Evolutionary conservation across 2,888 invertebrate genomes (phyloP).

Genomic region (Onthophagus sagittarius): DNA sequence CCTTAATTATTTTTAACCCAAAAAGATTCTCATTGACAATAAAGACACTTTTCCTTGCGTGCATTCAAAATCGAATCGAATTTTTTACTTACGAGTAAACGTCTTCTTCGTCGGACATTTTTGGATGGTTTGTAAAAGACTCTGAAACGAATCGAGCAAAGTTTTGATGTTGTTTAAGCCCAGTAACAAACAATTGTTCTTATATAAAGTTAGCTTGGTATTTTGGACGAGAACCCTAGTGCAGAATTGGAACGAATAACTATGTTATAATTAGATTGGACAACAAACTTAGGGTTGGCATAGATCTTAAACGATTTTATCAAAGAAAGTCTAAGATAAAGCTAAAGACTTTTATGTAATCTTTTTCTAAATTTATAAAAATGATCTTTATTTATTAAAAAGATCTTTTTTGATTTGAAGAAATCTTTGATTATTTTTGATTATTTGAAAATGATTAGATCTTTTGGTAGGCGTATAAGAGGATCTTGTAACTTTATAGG

Average conservation of each 20-base stretch:
- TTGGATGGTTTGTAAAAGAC: conserved; percentile 59
- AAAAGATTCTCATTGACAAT: too few species aligned
- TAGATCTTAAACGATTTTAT: not conserved
- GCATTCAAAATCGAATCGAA: too few species aligned
- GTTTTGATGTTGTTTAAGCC: not conserved
- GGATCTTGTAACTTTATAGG: not conserved
- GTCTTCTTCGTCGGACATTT: conserved; percentile 94
- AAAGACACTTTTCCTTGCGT: too few species aligned
- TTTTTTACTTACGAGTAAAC: conserved; percentile 82
- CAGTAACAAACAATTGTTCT: not conserved
- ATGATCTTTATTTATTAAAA: not conserved
- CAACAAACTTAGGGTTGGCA: not conserved
- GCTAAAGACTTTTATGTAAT: not conserved
- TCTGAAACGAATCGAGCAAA: conserved; percentile 50
- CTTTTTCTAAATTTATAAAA: not conserved
- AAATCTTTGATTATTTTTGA: not conserved
- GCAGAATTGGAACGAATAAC: not conserved
- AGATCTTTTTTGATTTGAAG: not conserved
- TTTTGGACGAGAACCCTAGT: conserved; percentile 14
- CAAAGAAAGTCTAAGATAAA: not conserved
- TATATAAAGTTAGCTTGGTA: conserved; percentile 13
- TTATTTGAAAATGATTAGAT: not conserved
- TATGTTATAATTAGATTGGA: not conserved
- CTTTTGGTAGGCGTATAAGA: not conserved
- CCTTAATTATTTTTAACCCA: too few species aligned